Conservation (phyloP, 2,888 invertebrate species). For the Mystacides longicornis region DNA sequence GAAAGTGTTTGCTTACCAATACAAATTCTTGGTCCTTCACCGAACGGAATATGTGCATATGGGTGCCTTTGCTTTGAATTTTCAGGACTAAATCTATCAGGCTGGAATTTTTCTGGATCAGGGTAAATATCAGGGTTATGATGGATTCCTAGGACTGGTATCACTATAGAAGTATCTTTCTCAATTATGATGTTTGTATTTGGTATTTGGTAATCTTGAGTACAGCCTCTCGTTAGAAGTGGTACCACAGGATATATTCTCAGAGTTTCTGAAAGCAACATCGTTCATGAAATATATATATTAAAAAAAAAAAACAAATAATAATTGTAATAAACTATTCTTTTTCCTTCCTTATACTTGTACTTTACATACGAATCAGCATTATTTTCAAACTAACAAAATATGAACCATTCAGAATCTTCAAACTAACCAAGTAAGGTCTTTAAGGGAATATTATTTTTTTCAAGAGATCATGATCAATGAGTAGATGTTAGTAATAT, state of each 20-base stretch:
- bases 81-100: constrained; percentile 25
- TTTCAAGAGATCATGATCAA: too few relatives aligned
- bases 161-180: constrained; percentile 30
- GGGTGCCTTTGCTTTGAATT: constrained; percentile 25
- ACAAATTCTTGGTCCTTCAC: constrained; percentile 22
- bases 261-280: constrained; percentile 30
- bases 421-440: too few relatives aligned
- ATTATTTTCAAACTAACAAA: too few relatives aligned
- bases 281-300: background rate
- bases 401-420: too few relatives aligned
- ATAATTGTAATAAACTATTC: background rate
- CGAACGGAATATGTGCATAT: constrained; percentile 29
- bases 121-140: constrained; percentile 31
- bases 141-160: constrained; percentile 32
- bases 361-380: background rate
- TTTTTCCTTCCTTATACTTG: background rate
- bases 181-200: constrained; percentile 27
- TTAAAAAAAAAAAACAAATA: background rate
- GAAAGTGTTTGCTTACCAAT: constrained; percentile 2
- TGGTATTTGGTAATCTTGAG: constrained; percentile 28
- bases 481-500: too few relatives aligned
- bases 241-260: constrained; percentile 33
- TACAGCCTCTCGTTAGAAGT: constrained; percentile 27
- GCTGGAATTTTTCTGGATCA: constrained; percentile 16
- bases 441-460: too few relatives aligned